phyloP scores from a whole-genome alignment of 2,113 vertebrate genomes.

The Paramisgurnus dabryanus region DNA sequence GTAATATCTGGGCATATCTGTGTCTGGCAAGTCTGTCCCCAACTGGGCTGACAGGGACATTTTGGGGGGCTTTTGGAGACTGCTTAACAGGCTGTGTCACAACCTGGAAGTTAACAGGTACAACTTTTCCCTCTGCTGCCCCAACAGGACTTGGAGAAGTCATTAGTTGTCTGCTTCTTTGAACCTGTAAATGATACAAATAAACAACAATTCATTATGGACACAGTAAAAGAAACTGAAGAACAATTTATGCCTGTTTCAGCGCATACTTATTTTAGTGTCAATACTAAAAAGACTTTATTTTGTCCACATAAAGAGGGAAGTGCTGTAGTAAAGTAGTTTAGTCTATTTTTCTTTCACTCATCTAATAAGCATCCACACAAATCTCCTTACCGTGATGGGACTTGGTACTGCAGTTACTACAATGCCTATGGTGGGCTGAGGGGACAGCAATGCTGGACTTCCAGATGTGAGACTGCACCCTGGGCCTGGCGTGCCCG shows the following conservation, averaged over 20 bases:
- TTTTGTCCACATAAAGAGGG: too few species aligned
- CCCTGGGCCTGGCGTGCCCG: slow-evolving; percentile 69
- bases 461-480: slow-evolving; percentile 79
- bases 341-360: not conserved
- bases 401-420: slow-evolving; percentile 85
- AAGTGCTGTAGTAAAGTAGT: too few species aligned
- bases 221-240: too few species aligned
- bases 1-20: slow-evolving; percentile 85
- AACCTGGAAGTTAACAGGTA: slow-evolving; percentile 89
- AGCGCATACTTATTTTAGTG: too few species aligned
- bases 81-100: slow-evolving; percentile 95
- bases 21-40: slow-evolving; percentile 85
- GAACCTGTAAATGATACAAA: slow-evolving; percentile 69
- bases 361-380: not conserved
- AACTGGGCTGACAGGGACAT: slow-evolving; percentile 89
- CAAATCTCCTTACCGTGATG: slow-evolving; percentile 76
- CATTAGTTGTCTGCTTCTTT: slow-evolving; percentile 82
- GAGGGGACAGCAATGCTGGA: slow-evolving; percentile 85
- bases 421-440: slow-evolving; percentile 86
- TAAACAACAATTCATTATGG: not conserved
- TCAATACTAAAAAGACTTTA: too few species aligned
- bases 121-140: slow-evolving; percentile 77
- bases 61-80: slow-evolving; percentile 93
- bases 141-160: slow-evolving; percentile 84
- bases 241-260: too few species aligned